These are phyloP conservation scores for Linepithema humile DNA, from an alignment of 1,140 invertebrate genomes.

Conservation along the genomic window DNA sequence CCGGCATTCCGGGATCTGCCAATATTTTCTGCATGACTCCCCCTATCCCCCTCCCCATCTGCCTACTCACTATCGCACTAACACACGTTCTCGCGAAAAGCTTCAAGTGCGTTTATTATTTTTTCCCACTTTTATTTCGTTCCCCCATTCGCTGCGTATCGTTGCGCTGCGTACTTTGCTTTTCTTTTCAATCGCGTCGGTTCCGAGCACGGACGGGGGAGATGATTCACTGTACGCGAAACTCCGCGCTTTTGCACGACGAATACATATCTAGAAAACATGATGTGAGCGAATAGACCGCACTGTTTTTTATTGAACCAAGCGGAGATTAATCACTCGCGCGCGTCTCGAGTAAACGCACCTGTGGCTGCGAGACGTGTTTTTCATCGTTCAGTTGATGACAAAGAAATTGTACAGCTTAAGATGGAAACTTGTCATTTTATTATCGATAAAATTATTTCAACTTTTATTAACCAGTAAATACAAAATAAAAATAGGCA, in stretches of 20 bases:
- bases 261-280: slow-evolving; percentile 44
- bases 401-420: slow-evolving; percentile 52
- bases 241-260: slow-evolving; percentile 32
- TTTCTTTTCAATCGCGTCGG: slow-evolving; percentile 25
- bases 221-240: slow-evolving; percentile 31
- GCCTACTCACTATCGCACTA: neutral
- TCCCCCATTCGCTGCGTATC: neutral
- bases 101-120: slow-evolving; percentile 67
- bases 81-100: slow-evolving; percentile 50
- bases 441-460: neutral
- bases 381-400: slow-evolving; percentile 61
- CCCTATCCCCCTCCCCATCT: neutral
- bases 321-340: slow-evolving; percentile 66
- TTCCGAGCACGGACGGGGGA: slow-evolving; percentile 17
- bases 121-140: neutral
- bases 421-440: slow-evolving; percentile 11
- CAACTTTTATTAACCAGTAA: neutral
- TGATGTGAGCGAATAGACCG: slow-evolving; percentile 59
- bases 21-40: slow-evolving; percentile 37
- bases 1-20: slow-evolving; percentile 12
- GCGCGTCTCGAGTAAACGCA: slow-evolving; percentile 64
- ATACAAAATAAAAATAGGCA: neutral
- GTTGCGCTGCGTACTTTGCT: neutral
- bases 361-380: slow-evolving; percentile 64
- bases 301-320: slow-evolving; percentile 28